Evolutionary conservation across 2,113 vertebrate genomes (phyloP).

Genomic region (Tricholaema leucomelas): DNA sequence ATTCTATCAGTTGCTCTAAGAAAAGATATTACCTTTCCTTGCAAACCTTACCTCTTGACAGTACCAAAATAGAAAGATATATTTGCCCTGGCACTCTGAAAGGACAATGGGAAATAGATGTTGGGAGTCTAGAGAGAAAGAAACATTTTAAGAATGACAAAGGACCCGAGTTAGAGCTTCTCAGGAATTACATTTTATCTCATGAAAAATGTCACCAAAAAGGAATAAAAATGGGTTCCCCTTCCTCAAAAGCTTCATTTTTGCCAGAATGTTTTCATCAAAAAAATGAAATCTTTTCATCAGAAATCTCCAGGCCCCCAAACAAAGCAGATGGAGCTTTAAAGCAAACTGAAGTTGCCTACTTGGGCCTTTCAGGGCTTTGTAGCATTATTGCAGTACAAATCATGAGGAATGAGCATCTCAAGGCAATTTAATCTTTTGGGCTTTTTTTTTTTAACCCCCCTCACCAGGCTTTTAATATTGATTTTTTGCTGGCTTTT

Average conservation of each 20-base stretch:
- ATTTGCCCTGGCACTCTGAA: conserved; percentile 56
- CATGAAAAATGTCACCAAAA: conserved; percentile 51
- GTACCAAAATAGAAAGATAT: conserved; percentile 64
- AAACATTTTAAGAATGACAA: conserved; percentile 56
- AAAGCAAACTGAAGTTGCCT: background rate
- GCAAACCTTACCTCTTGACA: conserved; percentile 49
- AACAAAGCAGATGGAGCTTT: background rate
- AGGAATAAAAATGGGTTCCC: conserved; percentile 30
- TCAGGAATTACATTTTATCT: conserved; percentile 53
- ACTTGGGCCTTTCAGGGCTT: background rate
- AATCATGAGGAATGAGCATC: background rate
- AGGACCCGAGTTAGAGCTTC: background rate
- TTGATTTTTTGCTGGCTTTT: background rate
- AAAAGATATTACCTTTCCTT: conserved; percentile 47
- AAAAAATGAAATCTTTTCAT: conserved; percentile 37
- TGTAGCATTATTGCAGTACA: background rate
- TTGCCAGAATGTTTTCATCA: conserved; percentile 19
- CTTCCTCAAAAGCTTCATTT: conserved; percentile 42
- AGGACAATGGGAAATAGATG: conserved; percentile 62
- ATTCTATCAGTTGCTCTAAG: conserved; percentile 26
- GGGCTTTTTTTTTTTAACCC: background rate
- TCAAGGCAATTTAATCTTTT: background rate
- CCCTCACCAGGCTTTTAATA: background rate
- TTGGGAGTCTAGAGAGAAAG: conserved; percentile 28
- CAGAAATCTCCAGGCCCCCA: background rate